Evolutionary conservation across 2,797 vertebrate genomes (phyloP).

Genomic region (Crax fasciolata): DNA sequence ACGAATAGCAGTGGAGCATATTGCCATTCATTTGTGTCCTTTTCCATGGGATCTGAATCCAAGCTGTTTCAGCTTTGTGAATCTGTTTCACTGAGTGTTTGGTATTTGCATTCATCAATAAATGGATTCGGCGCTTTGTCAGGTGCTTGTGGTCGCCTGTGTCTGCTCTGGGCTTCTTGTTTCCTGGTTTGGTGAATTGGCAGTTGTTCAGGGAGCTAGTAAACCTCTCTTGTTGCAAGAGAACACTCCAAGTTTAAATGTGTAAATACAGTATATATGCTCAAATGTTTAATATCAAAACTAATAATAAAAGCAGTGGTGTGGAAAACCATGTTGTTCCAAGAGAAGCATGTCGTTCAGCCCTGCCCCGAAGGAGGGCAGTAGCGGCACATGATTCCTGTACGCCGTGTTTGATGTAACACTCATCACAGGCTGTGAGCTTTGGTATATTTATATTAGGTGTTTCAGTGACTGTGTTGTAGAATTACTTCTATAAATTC

Average conservation of each 20-base stretch:
- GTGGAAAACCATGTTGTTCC: not conserved
- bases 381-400: conserved; percentile 51
- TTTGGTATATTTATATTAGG: conserved; percentile 75
- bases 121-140: not conserved
- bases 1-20: not conserved
- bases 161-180: not conserved
- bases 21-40: not conserved
- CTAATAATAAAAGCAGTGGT: not conserved
- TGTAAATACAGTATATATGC: not conserved
- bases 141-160: not conserved
- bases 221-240: not conserved
- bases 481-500: conserved; percentile 79
- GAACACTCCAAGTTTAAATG: not conserved
- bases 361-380: conserved; percentile 70
- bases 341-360: not conserved
- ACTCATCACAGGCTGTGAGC: conserved; percentile 34
- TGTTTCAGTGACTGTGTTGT: conserved; percentile 69
- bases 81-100: not conserved
- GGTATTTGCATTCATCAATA: not conserved
- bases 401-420: not conserved
- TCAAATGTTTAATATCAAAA: not conserved
- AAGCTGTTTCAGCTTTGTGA: not conserved
- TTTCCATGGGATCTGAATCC: not conserved
- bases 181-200: not conserved
- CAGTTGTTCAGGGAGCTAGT: not conserved